A percentile compares a stretch with the other conserved stretches of the same genome.
These are phyloP conservation scores for Drosophila neocordata DNA, from an alignment of 1,140 invertebrate species.

Conservation along the genomic window DNA sequence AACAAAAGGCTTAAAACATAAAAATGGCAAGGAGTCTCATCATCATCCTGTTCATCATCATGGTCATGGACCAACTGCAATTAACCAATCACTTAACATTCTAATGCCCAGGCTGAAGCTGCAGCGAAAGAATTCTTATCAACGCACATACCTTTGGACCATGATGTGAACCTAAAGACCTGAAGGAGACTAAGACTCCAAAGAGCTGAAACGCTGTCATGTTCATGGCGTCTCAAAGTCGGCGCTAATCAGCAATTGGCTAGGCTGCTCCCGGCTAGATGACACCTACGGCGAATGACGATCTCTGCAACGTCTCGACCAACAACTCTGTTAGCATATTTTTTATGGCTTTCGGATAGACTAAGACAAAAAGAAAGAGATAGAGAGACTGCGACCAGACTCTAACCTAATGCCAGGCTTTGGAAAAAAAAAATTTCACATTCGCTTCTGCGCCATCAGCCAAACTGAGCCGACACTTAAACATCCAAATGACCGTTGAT, in stretches of 20 bases:
- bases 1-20: conserved; percentile 4
- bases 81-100: conserved; percentile 78
- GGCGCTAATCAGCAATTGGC: conserved; percentile 58
- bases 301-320: background rate
- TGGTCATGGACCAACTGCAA: conserved; percentile 33
- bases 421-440: conserved; percentile 31
- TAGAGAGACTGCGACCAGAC: conserved; percentile 19
- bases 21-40: background rate
- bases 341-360: conserved; percentile 59
- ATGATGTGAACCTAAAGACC: conserved; percentile 8
- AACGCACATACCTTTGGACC: conserved; percentile 37
- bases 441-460: conserved; percentile 24
- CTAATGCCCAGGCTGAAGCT: conserved; percentile 46
- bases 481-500: conserved; percentile 61
- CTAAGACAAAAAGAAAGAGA: background rate
- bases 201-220: conserved; percentile 36
- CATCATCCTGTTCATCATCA: background rate
- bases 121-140: background rate
- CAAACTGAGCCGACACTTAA: conserved; percentile 55
- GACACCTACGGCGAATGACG: conserved; percentile 53
- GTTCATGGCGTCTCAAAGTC: conserved; percentile 34
- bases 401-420: conserved; percentile 30
- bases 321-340: conserved; percentile 24
- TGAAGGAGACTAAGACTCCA: conserved; percentile 1
- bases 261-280: conserved; percentile 28